Conservation (phyloP, 2,113 vertebrate genomes). For the Sinocyclocheilus maitianheensis region DNA sequence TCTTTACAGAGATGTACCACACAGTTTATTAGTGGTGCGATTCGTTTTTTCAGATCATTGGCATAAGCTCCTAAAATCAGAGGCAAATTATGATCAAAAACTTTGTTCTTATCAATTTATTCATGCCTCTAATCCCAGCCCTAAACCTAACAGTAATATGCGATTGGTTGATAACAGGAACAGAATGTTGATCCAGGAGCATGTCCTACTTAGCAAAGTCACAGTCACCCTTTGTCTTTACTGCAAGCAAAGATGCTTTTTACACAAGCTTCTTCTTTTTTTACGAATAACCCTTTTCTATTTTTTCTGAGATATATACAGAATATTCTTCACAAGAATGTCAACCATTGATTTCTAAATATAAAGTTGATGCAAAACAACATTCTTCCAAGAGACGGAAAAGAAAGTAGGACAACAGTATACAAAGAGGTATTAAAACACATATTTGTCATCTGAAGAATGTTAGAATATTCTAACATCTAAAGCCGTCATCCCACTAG, state of each 20-base stretch:
- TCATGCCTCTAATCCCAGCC: not conserved
- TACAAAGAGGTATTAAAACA: not conserved
- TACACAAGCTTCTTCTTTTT: not conserved
- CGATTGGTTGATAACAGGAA: slow-evolving; percentile 20
- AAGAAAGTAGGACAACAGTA: not conserved
- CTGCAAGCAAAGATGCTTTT: not conserved
- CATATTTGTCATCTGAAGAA: slow-evolving; percentile 16
- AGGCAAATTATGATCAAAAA: too few relatives aligned
- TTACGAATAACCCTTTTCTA: not conserved
- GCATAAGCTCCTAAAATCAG: not conserved
- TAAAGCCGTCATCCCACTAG: not conserved
- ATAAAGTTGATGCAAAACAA: not conserved
- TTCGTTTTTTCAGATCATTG: not conserved
- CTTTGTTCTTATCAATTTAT: not conserved
- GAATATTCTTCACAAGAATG: not conserved
- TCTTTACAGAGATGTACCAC: not conserved
- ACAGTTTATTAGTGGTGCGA: too few relatives aligned
- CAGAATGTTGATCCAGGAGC: slow-evolving; percentile 8
- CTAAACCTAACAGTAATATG: not conserved
- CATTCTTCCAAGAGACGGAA: not conserved
- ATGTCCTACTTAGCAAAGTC: not conserved
- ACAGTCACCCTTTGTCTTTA: not conserved
- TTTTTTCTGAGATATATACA: not conserved
- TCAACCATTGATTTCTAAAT: slow-evolving; percentile 9
- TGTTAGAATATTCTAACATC: not conserved